Base-by-base conservation (phyloP, 2,113 vertebrate genomes). In the Himantopus leucocephalus region DNA sequence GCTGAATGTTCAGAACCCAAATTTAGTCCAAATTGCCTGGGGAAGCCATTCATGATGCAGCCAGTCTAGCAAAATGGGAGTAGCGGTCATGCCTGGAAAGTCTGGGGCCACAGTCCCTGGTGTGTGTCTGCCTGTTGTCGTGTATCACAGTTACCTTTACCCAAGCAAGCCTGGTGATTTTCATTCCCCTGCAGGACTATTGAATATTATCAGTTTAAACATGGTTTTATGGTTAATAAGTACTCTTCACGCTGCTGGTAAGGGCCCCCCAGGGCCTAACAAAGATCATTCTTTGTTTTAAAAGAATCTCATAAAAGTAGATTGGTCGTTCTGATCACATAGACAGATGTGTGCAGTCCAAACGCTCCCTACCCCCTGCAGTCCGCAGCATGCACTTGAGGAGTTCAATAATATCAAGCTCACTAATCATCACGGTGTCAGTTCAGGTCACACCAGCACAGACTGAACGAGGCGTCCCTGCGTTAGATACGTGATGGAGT, bases 241-340 rank as follows among this genome's bases (percentile, higher is more conserved):
- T 77, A 68, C 58, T 95, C 72, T 62, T 95, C 88, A 83, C 5
- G 0, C 34, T 88, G 81, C 35, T 87, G 50, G 59, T 73, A 94
- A 96, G 58, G 72, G 62, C 60, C 34, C 90, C 89, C 59, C 58
- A 79, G 83, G 35, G 86, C 53, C 88, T 77, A 80, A 95, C 59
- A 96, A 95, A 68, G 45, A 94, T 95, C 37, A 63, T 32, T 94
- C 84, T 90, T 94, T 96, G 58, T 87, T 94, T 95, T 86, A 73
- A 87, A 93, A 92, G 50, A 60, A 63, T 95, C 84, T 78, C 82
- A 92, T 97, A 96, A 95, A 95, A 87, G 73, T 80, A 66, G 72
- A 60, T 88, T 80, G 70, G 75, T 80, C 11, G 3, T 86, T 92
- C 74, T 96, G 90, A 96, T 97, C 58, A 59, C 45, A 94, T 45